Base-by-base conservation (phyloP, 2,888 invertebrate species). In the Fragum whitleyi region DNA sequence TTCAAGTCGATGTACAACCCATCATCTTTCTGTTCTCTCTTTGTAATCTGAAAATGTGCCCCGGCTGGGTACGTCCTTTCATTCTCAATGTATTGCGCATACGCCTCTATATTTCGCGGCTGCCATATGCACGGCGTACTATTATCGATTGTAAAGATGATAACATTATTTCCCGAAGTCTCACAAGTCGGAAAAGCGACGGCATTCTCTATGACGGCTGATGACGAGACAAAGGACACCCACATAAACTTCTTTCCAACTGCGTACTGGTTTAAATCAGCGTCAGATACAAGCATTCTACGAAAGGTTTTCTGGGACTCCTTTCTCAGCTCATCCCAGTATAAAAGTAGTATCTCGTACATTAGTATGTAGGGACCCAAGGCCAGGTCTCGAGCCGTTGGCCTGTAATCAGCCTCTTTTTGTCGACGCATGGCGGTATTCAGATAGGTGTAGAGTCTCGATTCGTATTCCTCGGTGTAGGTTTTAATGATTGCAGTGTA, bases 61-160 rank as follows among this genome's bases (percentile, higher is more conserved):
- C 87, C 87, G 11, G 81, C 81, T 0, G 87, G 87, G 59, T 87
- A 87, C 2, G 82, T 76, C 42, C 87, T 82, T 59, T 87, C 87
- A 1, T 73, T 74, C 36, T 87, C 86, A 32, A 62, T 61, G 28
- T 79, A 84, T 16, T 51, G 47, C 1, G 87, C 84, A 47, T 80
- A 84, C 3, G 68, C 28, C n/a, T 83, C 81, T 19, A 87, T 86
- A 57, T 87, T 74, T 42, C 84, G 70, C 3, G 85, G 87, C 42
- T 80, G 77, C 83, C 86, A 85, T 1, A 59, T 65, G 36, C 57
- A 74, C 5, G 42, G 23, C 14, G 55, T 53, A 3, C 69, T 71
- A 55, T 87, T 87, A 39, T 85, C 78, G 29, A 87, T 83, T 0
- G 51, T 72, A 57, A 87, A 86, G 1, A 82, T 61, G 0, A 83